Percentiles rank a stretch among this genome's conserved stretches.
phyloP scores from a whole-genome alignment of 2,888 invertebrate genomes.

The Argyra leucocephala region DNA sequence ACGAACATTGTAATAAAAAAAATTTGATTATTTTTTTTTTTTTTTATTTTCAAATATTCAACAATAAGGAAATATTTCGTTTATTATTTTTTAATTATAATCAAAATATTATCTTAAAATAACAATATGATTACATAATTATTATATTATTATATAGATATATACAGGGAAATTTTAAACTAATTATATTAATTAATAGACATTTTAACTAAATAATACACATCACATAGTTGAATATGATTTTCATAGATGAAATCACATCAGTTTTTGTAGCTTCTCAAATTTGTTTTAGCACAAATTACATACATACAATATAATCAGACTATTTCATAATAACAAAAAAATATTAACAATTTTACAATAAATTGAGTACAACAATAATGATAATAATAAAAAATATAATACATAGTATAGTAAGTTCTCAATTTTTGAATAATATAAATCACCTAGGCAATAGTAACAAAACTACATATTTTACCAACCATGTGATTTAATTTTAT shows the following conservation, averaged over 20 bases:
- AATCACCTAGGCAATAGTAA: too few species aligned
- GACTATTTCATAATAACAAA: neutral
- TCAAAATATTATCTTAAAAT: neutral
- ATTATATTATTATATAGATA: neutral
- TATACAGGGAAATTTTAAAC: neutral
- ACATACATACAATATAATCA: neutral
- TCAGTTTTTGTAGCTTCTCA: neutral
- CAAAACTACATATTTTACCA: conserved; percentile 30
- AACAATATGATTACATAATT: too few species aligned
- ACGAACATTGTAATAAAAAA: too few species aligned
- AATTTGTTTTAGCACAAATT: neutral
- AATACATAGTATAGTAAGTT: too few species aligned
- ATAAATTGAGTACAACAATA: too few species aligned
- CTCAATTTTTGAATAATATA: too few species aligned
- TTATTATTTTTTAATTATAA: neutral
- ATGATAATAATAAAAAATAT: too few species aligned
- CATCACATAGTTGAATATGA: conserved; percentile 3
- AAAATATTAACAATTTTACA: neutral
- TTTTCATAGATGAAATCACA: neutral
- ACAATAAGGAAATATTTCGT: neutral
- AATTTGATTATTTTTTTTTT: neutral
- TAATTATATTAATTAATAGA: neutral
- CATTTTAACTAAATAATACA: neutral
- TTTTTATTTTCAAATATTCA: neutral
- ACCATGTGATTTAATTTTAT: conserved; percentile 42